Base-by-base conservation (phyloP, 1,140 invertebrate species). In the Berghia stephanieae region DNA sequence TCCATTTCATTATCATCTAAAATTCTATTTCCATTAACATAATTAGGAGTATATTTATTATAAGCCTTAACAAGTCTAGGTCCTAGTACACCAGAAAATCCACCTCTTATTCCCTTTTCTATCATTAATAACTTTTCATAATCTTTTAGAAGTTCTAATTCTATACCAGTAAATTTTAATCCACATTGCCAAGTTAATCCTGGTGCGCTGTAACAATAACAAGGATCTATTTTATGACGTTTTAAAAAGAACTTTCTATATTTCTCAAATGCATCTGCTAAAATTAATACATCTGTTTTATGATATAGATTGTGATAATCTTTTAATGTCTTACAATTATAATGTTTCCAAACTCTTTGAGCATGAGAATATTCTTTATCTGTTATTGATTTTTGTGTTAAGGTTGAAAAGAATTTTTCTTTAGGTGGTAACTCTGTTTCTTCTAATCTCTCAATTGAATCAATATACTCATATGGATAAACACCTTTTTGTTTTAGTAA, bases 261-360 rank as follows among this genome's bases (percentile, higher is more conserved):
- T 82, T 90, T 88, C 87, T 90, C 88, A 83, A 91, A 90, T 31
- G 91, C 79, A 83, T 91, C 88, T 16, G 83, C 73, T 75, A 66
- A 43, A 44, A 75, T 8, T 40, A 75, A 38, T 44, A 75, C 38
- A 66, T 75, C 55, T 75, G 73, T 75, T 66, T 75, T 75, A 27
- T 63, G 27, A 75, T 75, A 75, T 36, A 42, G 44, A 74, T 80
- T 55, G 38, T 77, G 69, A 74, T 78, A 80, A 72, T 80, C 57
- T 77, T 77, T 31, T 49, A 80, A 42, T 43, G 73, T 80, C 74
- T 73, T 74, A 73, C 52, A 63, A 18, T 63, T 43, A 66, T 60
- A 78, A 66, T 40, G 18, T 34, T 73, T 60, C 77, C 77, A 78
- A 13, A 74, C 57, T n/a, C 74, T 66, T 78, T 63, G 36, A 67